phyloP scores from a whole-genome alignment of 2,797 vertebrate genomes.

The Zenarchopterus dispar region DNA sequence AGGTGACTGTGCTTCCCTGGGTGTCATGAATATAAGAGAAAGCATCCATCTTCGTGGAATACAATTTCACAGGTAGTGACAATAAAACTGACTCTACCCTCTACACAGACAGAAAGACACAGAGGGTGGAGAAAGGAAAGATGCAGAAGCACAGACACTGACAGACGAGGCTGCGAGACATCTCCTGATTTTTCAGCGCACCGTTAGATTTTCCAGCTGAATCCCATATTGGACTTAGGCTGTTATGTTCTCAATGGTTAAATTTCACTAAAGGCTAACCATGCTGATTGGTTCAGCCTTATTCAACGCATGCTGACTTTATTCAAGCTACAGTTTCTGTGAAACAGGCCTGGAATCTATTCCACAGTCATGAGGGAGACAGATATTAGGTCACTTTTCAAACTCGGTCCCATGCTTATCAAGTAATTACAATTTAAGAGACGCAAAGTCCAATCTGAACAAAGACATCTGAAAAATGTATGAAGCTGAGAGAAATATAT shows the following conservation, averaged over 20 bases:
- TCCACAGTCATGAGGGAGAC: slow-evolving; percentile 70
- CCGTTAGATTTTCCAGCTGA: slow-evolving; percentile 67
- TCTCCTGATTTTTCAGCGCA: slow-evolving; percentile 67
- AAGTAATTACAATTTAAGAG: slow-evolving; percentile 63
- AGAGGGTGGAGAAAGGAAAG: slow-evolving; percentile 64
- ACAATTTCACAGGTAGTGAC: slow-evolving; percentile 87
- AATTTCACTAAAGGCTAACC: slow-evolving; percentile 77
- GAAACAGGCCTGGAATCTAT: slow-evolving; percentile 65
- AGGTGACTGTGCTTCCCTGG: slow-evolving; percentile 83
- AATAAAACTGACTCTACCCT: slow-evolving; percentile 79
- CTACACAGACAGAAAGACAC: slow-evolving; percentile 62
- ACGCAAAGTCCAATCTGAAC: slow-evolving; percentile 43
- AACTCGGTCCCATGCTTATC: slow-evolving; percentile 50
- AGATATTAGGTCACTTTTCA: slow-evolving; percentile 70
- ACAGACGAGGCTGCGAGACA: slow-evolving; percentile 69
- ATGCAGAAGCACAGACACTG: slow-evolving; percentile 63
- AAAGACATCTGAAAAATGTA: slow-evolving; percentile 31
- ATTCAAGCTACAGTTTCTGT: slow-evolving; percentile 62
- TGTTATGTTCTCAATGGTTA: slow-evolving; percentile 70
- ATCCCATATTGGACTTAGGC: slow-evolving; percentile 73
- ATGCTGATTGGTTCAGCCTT: slow-evolving; percentile 76
- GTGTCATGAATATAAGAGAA: slow-evolving; percentile 86
- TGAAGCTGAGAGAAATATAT: slow-evolving; percentile 27
- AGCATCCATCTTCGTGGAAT: slow-evolving; percentile 84
- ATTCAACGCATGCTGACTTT: slow-evolving; percentile 78